These are phyloP conservation scores for Hyles vespertilio DNA, from an alignment of 1,140 invertebrate species.

Conservation along the genomic window DNA sequence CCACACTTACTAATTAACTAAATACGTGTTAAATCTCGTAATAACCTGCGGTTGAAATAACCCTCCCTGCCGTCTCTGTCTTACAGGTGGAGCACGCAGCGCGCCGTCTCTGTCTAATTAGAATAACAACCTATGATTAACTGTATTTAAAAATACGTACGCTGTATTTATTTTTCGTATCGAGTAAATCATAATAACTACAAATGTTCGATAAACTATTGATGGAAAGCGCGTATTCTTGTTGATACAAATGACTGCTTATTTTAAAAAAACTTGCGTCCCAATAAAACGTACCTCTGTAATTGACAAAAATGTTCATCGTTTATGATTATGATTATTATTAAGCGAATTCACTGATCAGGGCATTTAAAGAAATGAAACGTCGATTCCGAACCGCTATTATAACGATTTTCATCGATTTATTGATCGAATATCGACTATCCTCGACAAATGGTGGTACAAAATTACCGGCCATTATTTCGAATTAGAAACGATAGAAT, in stretches of 20 bases:
- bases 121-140: slow-evolving; percentile 15
- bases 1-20: slow-evolving; percentile 71
- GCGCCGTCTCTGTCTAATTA: slow-evolving; percentile 34
- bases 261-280: too few species aligned
- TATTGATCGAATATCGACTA: slow-evolving; percentile 73
- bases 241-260: too few species aligned
- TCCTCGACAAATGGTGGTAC: slow-evolving; percentile 66
- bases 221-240: neutral
- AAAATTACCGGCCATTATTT: slow-evolving; percentile 72
- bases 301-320: slow-evolving; percentile 49
- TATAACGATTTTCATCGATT: slow-evolving; percentile 71
- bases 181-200: too few species aligned
- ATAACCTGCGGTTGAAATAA: slow-evolving; percentile 66
- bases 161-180: too few species aligned
- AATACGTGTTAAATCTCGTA: slow-evolving; percentile 71
- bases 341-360: slow-evolving; percentile 65
- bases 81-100: slow-evolving; percentile 18
- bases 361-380: slow-evolving; percentile 73
- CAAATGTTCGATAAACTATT: too few species aligned
- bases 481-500: slow-evolving; percentile 73
- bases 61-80: slow-evolving; percentile 50
- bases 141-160: too few species aligned
- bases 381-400: slow-evolving; percentile 62
- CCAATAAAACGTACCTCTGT: slow-evolving; percentile 15
- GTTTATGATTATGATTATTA: slow-evolving; percentile 67